Evolutionary conservation across 2,888 invertebrate species (phyloP), one percentile per base, ranked within the genome.

Genomic region (Endotricha flammealis): DNA sequence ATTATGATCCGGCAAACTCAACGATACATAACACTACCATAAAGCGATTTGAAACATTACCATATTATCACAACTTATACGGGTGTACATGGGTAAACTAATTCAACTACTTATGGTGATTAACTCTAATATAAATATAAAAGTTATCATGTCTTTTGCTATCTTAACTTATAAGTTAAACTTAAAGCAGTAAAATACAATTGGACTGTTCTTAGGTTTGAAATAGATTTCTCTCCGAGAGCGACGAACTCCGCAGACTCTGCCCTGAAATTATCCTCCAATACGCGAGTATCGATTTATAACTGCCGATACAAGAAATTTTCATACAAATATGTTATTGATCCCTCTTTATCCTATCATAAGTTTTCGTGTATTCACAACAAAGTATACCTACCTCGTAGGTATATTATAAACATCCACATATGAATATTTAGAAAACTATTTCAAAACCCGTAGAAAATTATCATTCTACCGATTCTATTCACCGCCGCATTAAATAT

Each of bases 391-490:
- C 60, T 59, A 62, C 63, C 46, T 50, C 55, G 53, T 55, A 40
- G 36, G 33, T 62, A 63, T 58, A 54, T 55, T 59, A 68, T 57
- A 60, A 60, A 63, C 57, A 53, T 48, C 56, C 57, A 50, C 57
- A 49, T 49, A 59, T 51, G 61, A 59, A 55, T 53, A n/a, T 53
- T 49, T 54, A 46, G 69, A 73, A 73, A 73, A 69, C 76, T 81
- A 82, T 83, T 80, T 82, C 78, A 79, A 80, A 76, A 71, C 78
- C 74, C 58, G 66, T 72, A 73, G 71, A 75, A 78, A 74, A 71
- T 55, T 64, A 62, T 59, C 59, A 58, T 29, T 57, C 54, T 50
- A 51, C 44, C 59, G 47, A 50, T 44, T 43, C 29, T 46, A 40
- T 35, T 48, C 33, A 43, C 42, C 49, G 45, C 51, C 40, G 33